Base-by-base conservation (phyloP, 2,888 invertebrate species). In the Heliconius aoede region DNA sequence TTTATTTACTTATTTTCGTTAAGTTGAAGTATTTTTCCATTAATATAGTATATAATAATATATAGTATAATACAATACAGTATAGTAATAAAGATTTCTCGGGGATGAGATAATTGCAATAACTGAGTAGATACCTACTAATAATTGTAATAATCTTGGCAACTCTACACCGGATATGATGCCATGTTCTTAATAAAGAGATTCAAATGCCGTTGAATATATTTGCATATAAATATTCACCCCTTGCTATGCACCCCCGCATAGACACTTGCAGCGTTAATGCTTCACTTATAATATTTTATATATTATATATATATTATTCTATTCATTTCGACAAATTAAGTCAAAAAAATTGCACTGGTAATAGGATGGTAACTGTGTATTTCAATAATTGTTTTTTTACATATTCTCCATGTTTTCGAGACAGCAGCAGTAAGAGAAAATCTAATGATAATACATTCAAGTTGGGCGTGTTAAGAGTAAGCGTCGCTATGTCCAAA, bases 251-350 rank as follows among this genome's bases (percentile, higher is more conserved):
- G 55, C 78, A 65, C 30, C n/a, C 69, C 62, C 58, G 79, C 72
- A 55, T 73, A 72, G 67, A 82, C 79, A 73, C 81, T 81, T 79
- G 81, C 81, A 81, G 76, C n/a, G n/a, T n/a, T n/a, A n/a, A n/a
- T n/a, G n/a, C n/a, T n/a, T n/a, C n/a, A n/a, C n/a, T n/a, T n/a
- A n/a, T n/a, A n/a, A n/a, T n/a, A n/a, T n/a, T n/a, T n/a, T n/a
- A n/a, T n/a, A n/a, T n/a, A n/a, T n/a, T n/a, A n/a, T n/a, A n/a
- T n/a, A n/a, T n/a, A n/a, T n/a, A n/a, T n/a, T n/a, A n/a, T n/a
- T n/a, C n/a, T n/a, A 4, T 18, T 21, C 46, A 51, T 69, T 68
- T 69, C 24, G 36, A 64, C 13, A 32, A 32, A 64, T n/a, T 64
- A n/a, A 51, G 46, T 51, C 4, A 21, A 4, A 40, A 21, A 24